Evolutionary conservation across 2,797 vertebrate species (phyloP).

Genomic region (Lacerta agilis): DNA sequence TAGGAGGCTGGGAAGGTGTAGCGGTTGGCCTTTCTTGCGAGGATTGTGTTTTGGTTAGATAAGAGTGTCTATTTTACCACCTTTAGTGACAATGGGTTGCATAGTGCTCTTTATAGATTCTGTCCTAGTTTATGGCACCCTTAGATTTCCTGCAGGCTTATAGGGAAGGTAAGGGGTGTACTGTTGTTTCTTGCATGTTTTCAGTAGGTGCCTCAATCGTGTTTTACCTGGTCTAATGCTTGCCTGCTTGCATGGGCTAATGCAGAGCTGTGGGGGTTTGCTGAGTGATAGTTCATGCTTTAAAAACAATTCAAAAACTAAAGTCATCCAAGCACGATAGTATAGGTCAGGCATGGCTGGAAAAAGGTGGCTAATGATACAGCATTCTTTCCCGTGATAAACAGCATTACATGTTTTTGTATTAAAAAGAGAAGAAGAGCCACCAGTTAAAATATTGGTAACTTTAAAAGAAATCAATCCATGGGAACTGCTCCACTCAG

Average conservation of each 20-base stretch:
- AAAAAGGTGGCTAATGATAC: slow-evolving; percentile 38
- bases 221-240: slow-evolving; percentile 52
- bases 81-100: slow-evolving; percentile 5
- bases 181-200: slow-evolving; percentile 65
- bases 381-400: not conserved
- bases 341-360: slow-evolving; percentile 56
- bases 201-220: slow-evolving; percentile 54
- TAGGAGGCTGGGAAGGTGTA: not conserved
- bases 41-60: not conserved
- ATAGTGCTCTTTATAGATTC: not conserved
- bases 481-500: slow-evolving; percentile 14
- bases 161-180: slow-evolving; percentile 12
- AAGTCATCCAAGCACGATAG: slow-evolving; percentile 59
- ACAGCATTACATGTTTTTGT: not conserved
- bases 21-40: not conserved
- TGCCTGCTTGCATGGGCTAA: slow-evolving; percentile 69
- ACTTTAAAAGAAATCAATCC: not conserved
- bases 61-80: not conserved
- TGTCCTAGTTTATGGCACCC: slow-evolving; percentile 41
- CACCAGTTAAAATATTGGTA: not conserved
- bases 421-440: not conserved
- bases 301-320: slow-evolving; percentile 27
- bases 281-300: slow-evolving; percentile 50
- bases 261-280: slow-evolving; percentile 60
- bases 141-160: slow-evolving; percentile 48